Base-by-base conservation (phyloP, 2,888 invertebrate species). In the Orchesella flavescens region DNA sequence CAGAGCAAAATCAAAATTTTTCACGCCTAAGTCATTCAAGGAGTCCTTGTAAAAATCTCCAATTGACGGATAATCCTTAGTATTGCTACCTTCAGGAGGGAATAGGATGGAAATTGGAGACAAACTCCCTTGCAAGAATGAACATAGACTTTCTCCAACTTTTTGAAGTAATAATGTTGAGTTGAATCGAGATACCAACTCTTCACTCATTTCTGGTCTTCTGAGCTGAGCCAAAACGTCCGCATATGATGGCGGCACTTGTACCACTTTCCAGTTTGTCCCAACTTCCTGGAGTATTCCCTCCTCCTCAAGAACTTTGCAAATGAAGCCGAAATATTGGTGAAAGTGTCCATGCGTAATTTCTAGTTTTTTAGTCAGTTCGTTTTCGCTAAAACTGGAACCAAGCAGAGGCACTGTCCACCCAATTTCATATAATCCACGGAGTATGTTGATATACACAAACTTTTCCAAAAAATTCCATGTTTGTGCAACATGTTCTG, bases 21-120 rank as follows among this genome's bases (percentile, higher is more conserved):
- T 65, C 34, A 12, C 65, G 9, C n/a, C n/a, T n/a, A n/a, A n/a
- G n/a, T n/a, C n/a, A n/a, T n/a, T n/a, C n/a, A n/a, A n/a, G n/a
- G 7, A 34, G 43, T 24, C 65, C 2, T 13, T 9, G 65, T 65
- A 65, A 43, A 65, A 65, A 2, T 65, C 34, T n/a, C 34, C 13
- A 7, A 19, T 21, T 9, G 65, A 65, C 3, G 65, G 65, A n/a
- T 71, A 21, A 10, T 44, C 17, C 49, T 68, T 1, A 2, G 17
- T 46, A n/a, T n/a, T n/a, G n/a, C n/a, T n/a, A n/a, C n/a, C n/a
- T n/a, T 53, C 53, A 7, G 49, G 49, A 2, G 76, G 76, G 55
- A 74, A 74, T 1, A 74, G 46, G 46, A 74, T 63, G n/a, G 23
- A 4, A 4, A 77, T 21, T 5, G 68, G 43, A 1, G 68, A 57